phyloP scores from a whole-genome alignment of 1,140 invertebrate species.

The Pachypeltis micranthus region DNA sequence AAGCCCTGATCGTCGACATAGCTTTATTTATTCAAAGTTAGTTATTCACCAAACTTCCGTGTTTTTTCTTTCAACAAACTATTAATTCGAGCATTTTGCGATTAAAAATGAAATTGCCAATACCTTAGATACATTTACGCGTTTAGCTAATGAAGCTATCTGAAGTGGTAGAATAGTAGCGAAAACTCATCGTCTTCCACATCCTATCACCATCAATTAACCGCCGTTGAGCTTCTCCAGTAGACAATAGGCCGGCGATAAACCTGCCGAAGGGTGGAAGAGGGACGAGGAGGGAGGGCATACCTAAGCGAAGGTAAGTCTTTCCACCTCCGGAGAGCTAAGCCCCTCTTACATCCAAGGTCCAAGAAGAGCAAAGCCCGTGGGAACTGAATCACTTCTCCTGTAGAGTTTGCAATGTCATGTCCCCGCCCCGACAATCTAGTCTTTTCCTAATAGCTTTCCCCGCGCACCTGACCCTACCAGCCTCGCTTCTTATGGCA shows the following conservation, averaged over 20 bases:
- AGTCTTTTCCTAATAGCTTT: too few species aligned
- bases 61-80: too few species aligned
- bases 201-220: not conserved
- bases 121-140: too few species aligned
- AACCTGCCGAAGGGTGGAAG: not conserved
- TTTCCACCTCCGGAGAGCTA: not conserved
- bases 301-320: not conserved
- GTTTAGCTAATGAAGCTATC: not conserved
- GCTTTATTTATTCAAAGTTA: too few species aligned
- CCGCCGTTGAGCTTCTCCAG: not conserved
- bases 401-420: conserved; percentile 1
- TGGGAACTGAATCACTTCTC: conserved; percentile 2
- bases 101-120: too few species aligned
- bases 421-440: not conserved
- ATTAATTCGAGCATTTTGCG: too few species aligned
- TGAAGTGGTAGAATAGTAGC: not conserved
- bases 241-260: not conserved
- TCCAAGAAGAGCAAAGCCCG: not conserved
- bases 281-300: not conserved
- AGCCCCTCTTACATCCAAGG: not conserved
- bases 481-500: too few species aligned
- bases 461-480: too few species aligned
- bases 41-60: too few species aligned
- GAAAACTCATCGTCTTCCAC: not conserved
- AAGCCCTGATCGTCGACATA: too few species aligned